These are phyloP conservation scores for Dromaius novaehollandiae DNA, from an alignment of 2,113 vertebrate species.

Conservation along the genomic window DNA sequence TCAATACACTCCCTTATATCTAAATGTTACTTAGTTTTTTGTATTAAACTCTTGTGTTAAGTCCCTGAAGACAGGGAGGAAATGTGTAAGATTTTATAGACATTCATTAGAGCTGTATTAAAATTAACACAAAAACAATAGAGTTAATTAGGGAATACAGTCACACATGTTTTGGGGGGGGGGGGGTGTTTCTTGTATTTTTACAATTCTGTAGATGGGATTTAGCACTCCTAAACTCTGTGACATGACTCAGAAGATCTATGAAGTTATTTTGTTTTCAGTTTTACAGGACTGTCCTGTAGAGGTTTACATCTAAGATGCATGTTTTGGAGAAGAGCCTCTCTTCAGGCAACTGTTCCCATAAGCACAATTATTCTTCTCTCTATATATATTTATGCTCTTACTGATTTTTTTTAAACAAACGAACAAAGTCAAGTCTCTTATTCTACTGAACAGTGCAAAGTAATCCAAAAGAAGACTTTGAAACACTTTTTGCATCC, in stretches of 20 bases:
- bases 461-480: background rate
- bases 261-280: background rate
- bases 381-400: background rate
- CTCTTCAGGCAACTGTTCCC: background rate
- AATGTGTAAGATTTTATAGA: background rate
- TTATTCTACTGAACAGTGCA: background rate
- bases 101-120: background rate
- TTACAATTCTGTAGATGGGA: background rate
- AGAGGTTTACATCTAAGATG: background rate
- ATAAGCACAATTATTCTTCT: background rate
- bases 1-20: background rate
- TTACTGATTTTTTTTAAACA: background rate
- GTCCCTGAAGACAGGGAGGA: background rate
- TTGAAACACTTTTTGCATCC: background rate
- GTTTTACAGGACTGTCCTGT: background rate
- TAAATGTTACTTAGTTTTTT: background rate
- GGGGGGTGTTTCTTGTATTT: background rate
- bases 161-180: fast-evolving
- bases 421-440: background rate
- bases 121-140: background rate
- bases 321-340: background rate
- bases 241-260: background rate
- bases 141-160: background rate
- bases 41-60: background rate
- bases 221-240: background rate